A percentile compares a stretch with the other conserved stretches of the same genome.
These are phyloP conservation scores for Helicoverpa armigera DNA, from an alignment of 1,140 invertebrate species.

Conservation along the genomic window DNA sequence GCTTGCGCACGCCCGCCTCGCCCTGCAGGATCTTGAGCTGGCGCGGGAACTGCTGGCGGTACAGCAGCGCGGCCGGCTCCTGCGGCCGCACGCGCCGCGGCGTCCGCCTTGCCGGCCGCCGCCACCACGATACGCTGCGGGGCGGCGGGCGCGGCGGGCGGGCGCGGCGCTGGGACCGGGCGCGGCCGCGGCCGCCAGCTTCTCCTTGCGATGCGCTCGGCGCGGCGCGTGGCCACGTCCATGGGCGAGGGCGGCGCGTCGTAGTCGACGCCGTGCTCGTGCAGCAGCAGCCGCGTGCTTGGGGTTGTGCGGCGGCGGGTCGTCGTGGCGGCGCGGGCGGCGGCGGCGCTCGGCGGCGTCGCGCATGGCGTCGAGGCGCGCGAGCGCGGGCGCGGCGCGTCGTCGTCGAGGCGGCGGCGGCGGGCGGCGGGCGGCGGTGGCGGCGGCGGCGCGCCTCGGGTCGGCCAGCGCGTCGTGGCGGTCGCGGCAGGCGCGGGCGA, in stretches of 20 bases:
- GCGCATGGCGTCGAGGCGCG: slow-evolving; percentile 94
- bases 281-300: slow-evolving; percentile 94
- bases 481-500: slow-evolving; percentile 96
- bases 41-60: slow-evolving; percentile 64
- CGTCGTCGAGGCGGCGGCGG: slow-evolving; percentile 87
- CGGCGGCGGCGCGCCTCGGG: slow-evolving; percentile 94
- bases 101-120: slow-evolving; percentile 28
- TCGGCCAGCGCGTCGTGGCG: slow-evolving; percentile 96
- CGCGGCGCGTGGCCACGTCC: slow-evolving; percentile 94
- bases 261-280: slow-evolving; percentile 94
- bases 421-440: slow-evolving; percentile 91
- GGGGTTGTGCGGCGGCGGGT: slow-evolving; percentile 92
- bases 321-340: slow-evolving; percentile 90
- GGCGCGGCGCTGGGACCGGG: slow-evolving; percentile 49
- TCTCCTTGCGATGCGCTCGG: slow-evolving; percentile 95
- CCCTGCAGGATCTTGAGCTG: slow-evolving; percentile 75
- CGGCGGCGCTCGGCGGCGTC: slow-evolving; percentile 89
- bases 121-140: slow-evolving; percentile 86
- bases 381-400: slow-evolving; percentile 73
- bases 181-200: slow-evolving; percentile 84
- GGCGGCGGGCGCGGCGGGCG: slow-evolving; percentile 77
- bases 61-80: slow-evolving; percentile 54
- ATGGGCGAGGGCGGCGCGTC: slow-evolving; percentile 94
- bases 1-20: slow-evolving; percentile 61
- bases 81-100: slow-evolving; percentile 45